Percentiles rank a stretch among this genome's conserved stretches.
Conservation (phyloP, 2,888 invertebrate species). For the Crepidodera aurea region DNA sequence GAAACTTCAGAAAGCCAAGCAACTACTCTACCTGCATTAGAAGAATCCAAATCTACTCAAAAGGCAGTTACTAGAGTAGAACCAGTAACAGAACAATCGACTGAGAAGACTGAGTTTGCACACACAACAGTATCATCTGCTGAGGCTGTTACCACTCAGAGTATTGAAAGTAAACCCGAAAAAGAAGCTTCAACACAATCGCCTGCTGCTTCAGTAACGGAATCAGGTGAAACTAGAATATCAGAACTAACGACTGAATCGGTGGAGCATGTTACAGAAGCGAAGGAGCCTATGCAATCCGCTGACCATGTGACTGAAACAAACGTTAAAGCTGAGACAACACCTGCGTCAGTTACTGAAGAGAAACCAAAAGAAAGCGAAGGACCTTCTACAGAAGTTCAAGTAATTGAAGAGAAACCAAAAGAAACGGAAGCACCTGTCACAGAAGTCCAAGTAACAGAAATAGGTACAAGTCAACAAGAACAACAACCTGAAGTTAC, state of each 20-base stretch:
- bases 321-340: conserved; percentile 3
- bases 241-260: conserved; percentile 1
- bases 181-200: conserved; percentile 1
- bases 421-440: no score
- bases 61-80: neutral
- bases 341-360: neutral
- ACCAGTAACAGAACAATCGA: neutral
- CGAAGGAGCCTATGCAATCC: conserved; percentile 21
- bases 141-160: neutral
- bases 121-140: neutral
- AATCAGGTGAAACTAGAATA: neutral
- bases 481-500: conserved; percentile 12
- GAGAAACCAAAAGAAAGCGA: conserved; percentile 7
- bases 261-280: conserved; percentile 19
- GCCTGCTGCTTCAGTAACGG: neutral
- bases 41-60: neutral
- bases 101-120: neutral
- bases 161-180: neutral
- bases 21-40: neutral
- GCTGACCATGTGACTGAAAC: conserved; percentile 26
- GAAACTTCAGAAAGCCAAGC: neutral
- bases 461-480: conserved; percentile 19
- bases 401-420: conserved; percentile 5
- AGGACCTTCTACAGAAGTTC: conserved; percentile 7
- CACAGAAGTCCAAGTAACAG: conserved; percentile 5